Percentiles rank a stretch among this genome's conserved stretches.
Conservation (phyloP, 2,113 vertebrate genomes). For the Nothoprocta perdicaria region DNA sequence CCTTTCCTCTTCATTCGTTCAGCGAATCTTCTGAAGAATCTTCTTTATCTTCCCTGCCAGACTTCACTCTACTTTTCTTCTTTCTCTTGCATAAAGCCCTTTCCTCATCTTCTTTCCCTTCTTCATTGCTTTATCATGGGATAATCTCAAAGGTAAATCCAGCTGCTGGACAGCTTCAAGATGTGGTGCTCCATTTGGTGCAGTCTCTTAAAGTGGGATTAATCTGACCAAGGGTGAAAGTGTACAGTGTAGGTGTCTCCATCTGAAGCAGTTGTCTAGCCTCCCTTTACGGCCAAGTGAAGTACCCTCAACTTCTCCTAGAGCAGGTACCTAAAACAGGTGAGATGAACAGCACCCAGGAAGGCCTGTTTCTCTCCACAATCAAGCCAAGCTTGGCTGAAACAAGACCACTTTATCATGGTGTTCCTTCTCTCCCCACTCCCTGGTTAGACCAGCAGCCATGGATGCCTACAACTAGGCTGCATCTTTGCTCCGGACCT, state of each 20-base stretch:
- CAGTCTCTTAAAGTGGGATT: neutral
- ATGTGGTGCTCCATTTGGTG: neutral
- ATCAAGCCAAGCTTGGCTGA: neutral
- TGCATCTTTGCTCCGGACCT: neutral
- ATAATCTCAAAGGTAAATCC: neutral
- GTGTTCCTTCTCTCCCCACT: neutral
- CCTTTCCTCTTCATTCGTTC: neutral
- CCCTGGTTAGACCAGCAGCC: neutral
- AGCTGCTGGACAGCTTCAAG: neutral
- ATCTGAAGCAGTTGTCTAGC: neutral
- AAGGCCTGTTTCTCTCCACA: neutral
- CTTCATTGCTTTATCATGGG: neutral
- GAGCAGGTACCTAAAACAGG: neutral
- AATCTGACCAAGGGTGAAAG: neutral
- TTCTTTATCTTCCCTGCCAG: neutral
- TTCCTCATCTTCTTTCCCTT: neutral
- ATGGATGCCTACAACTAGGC: accelerated
- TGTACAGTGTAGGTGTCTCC: neutral
- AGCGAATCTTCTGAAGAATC: neutral
- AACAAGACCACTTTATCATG: neutral
- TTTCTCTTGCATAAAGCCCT: neutral
- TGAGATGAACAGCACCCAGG: neutral
- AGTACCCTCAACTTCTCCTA: neutral
- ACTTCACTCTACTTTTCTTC: neutral
- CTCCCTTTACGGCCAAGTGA: neutral